Evolutionary conservation across 2,888 invertebrate species (phyloP), one percentile per base, ranked within the genome.

Genomic region (Oeneis ivallda): DNA sequence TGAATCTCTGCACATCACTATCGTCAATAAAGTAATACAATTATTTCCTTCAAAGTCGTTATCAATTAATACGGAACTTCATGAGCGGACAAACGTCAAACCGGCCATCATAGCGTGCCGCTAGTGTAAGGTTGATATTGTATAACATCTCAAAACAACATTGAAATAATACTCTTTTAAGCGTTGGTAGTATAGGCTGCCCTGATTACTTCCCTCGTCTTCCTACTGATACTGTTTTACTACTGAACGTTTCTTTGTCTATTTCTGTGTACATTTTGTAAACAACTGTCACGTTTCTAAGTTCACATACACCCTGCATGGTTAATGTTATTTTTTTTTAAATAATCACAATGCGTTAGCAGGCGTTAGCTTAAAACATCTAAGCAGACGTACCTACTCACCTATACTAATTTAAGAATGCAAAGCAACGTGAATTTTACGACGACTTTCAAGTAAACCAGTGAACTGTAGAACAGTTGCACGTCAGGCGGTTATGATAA

Each of bases 371-470:
- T 41, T 58, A 17, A 32, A 32, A 6, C n/a, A 13, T 62, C 8
- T n/a, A n/a, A 49, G 47, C 11, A 15, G 37, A 62, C 47, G n/a
- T 15, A n/a, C 37, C 37, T 37, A 37, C 37, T 1, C 7, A 1
- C n/a, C 8, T 37, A 37, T 37, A n/a, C 19, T 32, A 9, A 34
- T 59, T 58, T 53, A 59, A 26, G 19, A 39, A 34, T 52, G 52
- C 43, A 54, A 53, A 57, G 7, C 26, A 62, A 54, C 32, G 39
- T 47, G 43, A 53, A 59, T 66, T 66, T 62, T 37, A 57, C 37
- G 39, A 54, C 8, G 37, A 54, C 32, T 39, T 41, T 64, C 47
- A 53, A 62, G 49, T 43, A 34, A 37, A 64, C 53, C 52, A 49
- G 50, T 66, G 49, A 66, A 66, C 64, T 43, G 45, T 13, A 65